Evolutionary conservation across 2,113 vertebrate genomes (phyloP), one percentile per base, ranked within the genome.

Genomic region (Brachyistius frenatus): DNA sequence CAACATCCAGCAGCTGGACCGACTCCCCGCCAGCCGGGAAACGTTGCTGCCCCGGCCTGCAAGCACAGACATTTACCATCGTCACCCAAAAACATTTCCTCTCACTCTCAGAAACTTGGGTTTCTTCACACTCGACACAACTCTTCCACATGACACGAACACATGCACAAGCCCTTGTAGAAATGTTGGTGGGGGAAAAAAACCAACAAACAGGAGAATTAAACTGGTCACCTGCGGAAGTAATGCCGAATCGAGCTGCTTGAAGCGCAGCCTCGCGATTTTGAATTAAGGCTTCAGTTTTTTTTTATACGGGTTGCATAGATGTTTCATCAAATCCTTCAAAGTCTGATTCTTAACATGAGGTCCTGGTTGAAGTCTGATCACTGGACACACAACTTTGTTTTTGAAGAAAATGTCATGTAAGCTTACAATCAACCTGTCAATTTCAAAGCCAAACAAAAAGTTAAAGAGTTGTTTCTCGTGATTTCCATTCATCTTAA

Each of bases 41-140:
- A 67, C 36, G 77, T 44, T 76, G 61, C 88, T 72, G 84, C 90
- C 88, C 80, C 37, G 89, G 86, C 85, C 90, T 83, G 84, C 86
- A 79, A 91, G 89, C 92, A 82, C 88, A 86, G 85, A 91, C 90
- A 81, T 92, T 86, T 73, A 80, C 81, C 85, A 86, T 77, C 73
- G 53, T 76, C 83, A 75, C 84, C 86, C 74, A 63, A 79, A 23
- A 88, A 72, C 70, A 2, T 80, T 82, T 70, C 73, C 73, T 81
- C 65, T 9, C 6, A 52, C 72, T 66, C 85, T 82, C 65, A 76
- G 66, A 79, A 77, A 31, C 49, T 65, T 50, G 71, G 63, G 75
- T 47, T 79, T 87, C 86, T 76, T 80, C 32, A 35, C 73, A 69
- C 64, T 83, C n/a, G 35, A 49, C 57, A 66, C 68, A 57, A 54